These are phyloP conservation scores for Helostoma temminkii DNA, from an alignment of 2,797 vertebrate species.

Conservation along the genomic window DNA sequence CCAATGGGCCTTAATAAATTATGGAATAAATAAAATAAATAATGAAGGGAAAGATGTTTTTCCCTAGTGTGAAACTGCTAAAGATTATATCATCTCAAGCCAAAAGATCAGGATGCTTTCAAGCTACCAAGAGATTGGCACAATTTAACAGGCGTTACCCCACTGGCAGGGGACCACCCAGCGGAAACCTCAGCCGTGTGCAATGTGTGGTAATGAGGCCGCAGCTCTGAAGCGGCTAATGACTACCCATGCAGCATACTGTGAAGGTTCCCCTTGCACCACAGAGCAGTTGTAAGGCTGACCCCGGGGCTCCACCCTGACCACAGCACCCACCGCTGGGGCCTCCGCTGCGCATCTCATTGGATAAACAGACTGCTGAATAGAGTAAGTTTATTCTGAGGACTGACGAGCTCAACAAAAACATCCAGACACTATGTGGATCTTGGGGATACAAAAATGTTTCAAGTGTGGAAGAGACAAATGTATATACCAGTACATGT, in stretches of 20 bases:
- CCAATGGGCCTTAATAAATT: conserved; percentile 36
- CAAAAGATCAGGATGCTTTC: conserved; percentile 50
- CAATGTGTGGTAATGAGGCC: conserved; percentile 62
- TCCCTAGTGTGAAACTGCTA: conserved; percentile 13
- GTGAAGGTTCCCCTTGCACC: conserved; percentile 25
- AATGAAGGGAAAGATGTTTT: conserved; percentile 10
- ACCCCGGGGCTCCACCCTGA: conserved; percentile 58
- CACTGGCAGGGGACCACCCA: conserved; percentile 50
- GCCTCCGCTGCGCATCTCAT: conserved; percentile 24
- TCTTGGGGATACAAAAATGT: conserved; percentile 16
- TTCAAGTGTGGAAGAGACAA: neutral
- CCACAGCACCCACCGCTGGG: conserved; percentile 23
- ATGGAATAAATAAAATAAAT: conserved; percentile 29
- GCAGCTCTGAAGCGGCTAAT: conserved; percentile 57
- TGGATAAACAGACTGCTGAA: conserved; percentile 33
- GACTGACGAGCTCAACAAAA: conserved; percentile 25
- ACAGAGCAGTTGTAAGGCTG: conserved; percentile 44
- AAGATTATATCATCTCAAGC: conserved; percentile 18
- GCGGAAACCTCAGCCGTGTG: conserved; percentile 54
- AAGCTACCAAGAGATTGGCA: conserved; percentile 40
- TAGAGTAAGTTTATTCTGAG: conserved; percentile 41
- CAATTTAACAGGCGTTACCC: conserved; percentile 56
- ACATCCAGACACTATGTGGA: conserved; percentile 23
- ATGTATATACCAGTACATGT: neutral
- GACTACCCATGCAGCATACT: conserved; percentile 44